Evolutionary conservation across 2,888 invertebrate genomes (phyloP).

Genomic region (Gonocerus acuteangulatus): DNA sequence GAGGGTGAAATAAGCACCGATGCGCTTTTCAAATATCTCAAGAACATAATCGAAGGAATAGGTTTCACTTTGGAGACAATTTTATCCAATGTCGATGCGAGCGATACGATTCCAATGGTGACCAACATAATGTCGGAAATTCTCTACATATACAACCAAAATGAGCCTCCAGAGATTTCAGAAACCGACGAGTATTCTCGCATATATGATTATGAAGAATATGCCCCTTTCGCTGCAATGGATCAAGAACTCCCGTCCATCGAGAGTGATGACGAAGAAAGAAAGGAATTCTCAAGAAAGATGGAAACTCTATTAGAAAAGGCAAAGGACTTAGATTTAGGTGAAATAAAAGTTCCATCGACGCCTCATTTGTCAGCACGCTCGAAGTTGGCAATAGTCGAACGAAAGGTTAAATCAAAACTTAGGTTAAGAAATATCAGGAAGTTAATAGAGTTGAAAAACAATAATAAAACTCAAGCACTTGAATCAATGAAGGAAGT

Average conservation of each 20-base stretch:
- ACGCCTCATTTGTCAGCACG: conserved; percentile 20
- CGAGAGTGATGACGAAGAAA: not conserved
- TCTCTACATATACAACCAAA: conserved; percentile 13
- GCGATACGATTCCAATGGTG: not conserved
- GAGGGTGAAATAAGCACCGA: conserved; percentile 4
- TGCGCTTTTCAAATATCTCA: not conserved
- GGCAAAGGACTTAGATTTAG: conserved; percentile 19
- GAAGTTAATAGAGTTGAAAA: not conserved
- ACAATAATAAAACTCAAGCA: not conserved
- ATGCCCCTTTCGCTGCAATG: not conserved
- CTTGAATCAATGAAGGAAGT: not conserved
- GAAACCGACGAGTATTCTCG: not conserved
- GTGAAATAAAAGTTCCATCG: conserved; percentile 18
- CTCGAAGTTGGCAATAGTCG: conserved; percentile 24
- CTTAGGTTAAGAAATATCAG: not conserved
- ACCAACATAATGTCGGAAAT: not conserved
- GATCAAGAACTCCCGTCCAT: too few relatives aligned
- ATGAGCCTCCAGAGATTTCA: conserved; percentile 8
- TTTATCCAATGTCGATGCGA: not conserved
- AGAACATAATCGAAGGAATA: not conserved
- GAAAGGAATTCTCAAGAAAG: not conserved
- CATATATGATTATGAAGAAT: not conserved
- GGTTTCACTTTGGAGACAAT: conserved; percentile 1
- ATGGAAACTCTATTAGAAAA: not conserved
- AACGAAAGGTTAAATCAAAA: conserved; percentile 14